Evolutionary conservation across 2,888 invertebrate species (phyloP).

Genomic region (Lasioglossum vierecki): DNA sequence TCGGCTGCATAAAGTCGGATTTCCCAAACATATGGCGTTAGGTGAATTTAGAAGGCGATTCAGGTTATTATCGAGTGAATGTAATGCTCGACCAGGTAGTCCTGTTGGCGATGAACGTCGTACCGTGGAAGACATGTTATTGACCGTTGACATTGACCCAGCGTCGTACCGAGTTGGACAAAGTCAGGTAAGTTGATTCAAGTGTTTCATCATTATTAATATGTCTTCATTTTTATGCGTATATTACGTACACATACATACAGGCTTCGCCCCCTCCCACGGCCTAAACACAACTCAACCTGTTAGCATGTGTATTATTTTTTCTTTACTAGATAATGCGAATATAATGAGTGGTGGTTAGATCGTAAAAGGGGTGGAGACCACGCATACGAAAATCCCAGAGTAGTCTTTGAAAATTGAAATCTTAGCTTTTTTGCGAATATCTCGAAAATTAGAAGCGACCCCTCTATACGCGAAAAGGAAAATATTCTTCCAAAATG

Average conservation of each 20-base stretch:
- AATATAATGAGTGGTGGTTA: too few relatives aligned
- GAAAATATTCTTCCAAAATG: too few relatives aligned
- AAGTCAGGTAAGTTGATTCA: constrained; percentile 91
- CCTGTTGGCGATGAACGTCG: constrained; percentile 86
- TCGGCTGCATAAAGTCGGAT: constrained; percentile 96
- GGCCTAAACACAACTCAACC: too few relatives aligned
- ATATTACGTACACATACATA: not conserved
- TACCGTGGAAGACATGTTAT: constrained; percentile 93
- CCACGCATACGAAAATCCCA: too few relatives aligned
- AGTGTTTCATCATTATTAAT: not conserved
- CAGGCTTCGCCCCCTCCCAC: too few relatives aligned
- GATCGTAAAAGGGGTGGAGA: too few relatives aligned
- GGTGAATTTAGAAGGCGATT: constrained; percentile 95
- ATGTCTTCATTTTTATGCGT: not conserved
- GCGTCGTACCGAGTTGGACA: constrained; percentile 95
- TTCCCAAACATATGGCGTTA: constrained; percentile 95
- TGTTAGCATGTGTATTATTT: too few relatives aligned
- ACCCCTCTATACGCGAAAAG: too few relatives aligned
- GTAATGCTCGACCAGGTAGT: constrained; percentile 82
- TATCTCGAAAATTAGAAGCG: too few relatives aligned
- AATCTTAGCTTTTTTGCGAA: too few relatives aligned
- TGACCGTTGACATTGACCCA: constrained; percentile 92
- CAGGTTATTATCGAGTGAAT: constrained; percentile 86
- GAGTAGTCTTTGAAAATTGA: too few relatives aligned
- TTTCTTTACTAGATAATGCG: too few relatives aligned